Conservation (phyloP, 2,888 invertebrate species). For the Campoplex nolae region DNA sequence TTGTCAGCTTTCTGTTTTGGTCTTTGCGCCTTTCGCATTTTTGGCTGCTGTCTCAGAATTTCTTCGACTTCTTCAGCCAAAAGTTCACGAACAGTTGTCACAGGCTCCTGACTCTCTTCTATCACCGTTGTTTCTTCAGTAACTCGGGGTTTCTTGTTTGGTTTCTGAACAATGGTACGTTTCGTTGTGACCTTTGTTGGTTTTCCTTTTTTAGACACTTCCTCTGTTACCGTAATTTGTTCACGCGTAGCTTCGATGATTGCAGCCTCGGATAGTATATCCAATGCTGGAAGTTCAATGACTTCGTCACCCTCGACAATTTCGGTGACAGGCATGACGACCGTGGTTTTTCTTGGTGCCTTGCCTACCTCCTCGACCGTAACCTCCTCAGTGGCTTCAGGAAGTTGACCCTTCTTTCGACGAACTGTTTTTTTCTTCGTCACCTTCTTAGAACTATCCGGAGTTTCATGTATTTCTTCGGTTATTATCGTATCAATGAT, state of each 20-base stretch:
- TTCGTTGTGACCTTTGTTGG: slow-evolving; percentile 73
- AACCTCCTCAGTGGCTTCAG: slow-evolving; percentile 78
- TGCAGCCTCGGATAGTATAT: slow-evolving; percentile 69
- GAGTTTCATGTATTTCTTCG: slow-evolving; percentile 71
- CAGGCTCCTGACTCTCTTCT: slow-evolving; percentile 76
- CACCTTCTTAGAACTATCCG: slow-evolving; percentile 75
- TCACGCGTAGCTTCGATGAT: slow-evolving; percentile 68
- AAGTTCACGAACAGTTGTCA: slow-evolving; percentile 72
- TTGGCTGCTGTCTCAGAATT: slow-evolving; percentile 56
- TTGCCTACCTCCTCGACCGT: slow-evolving; percentile 78
- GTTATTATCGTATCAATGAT: slow-evolving; percentile 69
- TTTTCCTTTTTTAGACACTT: slow-evolving; percentile 80
- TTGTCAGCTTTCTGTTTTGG: slow-evolving; percentile 65
- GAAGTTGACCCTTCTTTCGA: slow-evolving; percentile 65
- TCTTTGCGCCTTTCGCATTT: slow-evolving; percentile 60
- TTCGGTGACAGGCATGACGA: background rate
- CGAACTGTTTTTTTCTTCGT: slow-evolving; percentile 70
- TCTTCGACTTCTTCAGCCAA: slow-evolving; percentile 71
- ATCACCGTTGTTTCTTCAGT: slow-evolving; percentile 83
- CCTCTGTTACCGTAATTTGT: slow-evolving; percentile 82
- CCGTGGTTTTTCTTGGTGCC: slow-evolving; percentile 64
- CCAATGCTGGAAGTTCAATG: slow-evolving; percentile 40
- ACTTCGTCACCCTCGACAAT: slow-evolving; percentile 46
- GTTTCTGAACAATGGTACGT: slow-evolving; percentile 71
- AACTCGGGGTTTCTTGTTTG: slow-evolving; percentile 69